phyloP scores from a whole-genome alignment of 1,140 invertebrate genomes.

The Hylaeus volcanicus region DNA sequence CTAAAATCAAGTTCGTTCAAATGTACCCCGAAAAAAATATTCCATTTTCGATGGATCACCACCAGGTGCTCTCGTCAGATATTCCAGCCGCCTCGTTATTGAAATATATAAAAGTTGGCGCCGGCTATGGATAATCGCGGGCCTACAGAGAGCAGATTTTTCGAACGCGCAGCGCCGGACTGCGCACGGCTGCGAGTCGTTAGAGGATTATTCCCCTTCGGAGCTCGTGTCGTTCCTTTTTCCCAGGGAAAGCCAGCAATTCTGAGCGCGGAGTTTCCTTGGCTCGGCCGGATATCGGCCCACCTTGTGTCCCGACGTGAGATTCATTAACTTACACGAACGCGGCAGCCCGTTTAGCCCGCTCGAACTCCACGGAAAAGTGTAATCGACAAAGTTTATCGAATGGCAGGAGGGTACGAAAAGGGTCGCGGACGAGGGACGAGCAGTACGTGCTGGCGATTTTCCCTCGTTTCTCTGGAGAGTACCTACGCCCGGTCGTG shows the following conservation, averaged over 20 bases:
- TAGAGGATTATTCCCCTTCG: constrained; percentile 48
- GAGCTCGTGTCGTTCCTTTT: not conserved
- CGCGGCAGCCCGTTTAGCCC: constrained; percentile 48
- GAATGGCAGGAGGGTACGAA: constrained; percentile 67
- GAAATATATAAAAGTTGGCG: not conserved
- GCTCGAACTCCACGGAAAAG: constrained; percentile 68
- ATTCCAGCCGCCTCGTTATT: too few species aligned
- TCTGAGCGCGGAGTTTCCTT: constrained; percentile 52
- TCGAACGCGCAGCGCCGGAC: not conserved
- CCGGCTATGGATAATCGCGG: not conserved
- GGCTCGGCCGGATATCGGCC: constrained; percentile 47
- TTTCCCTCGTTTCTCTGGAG: constrained; percentile 64
- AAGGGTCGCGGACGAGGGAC: constrained; percentile 61
- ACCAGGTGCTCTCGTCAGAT: too few species aligned
- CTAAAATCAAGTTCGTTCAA: too few species aligned
- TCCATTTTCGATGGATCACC: too few species aligned
- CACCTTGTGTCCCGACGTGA: constrained; percentile 59
- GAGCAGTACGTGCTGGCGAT: constrained; percentile 50
- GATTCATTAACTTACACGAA: constrained; percentile 73
- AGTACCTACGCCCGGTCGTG: constrained; percentile 58
- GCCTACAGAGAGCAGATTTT: not conserved
- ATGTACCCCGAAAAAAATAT: too few species aligned
- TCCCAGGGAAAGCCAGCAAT: constrained; percentile 33
- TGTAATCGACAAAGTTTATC: constrained; percentile 78
- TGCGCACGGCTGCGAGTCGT: constrained; percentile 35